A percentile compares a stretch with the other conserved stretches of the same genome.
phyloP scores from a whole-genome alignment of 2,797 vertebrate species.

The Todus mexicanus region DNA sequence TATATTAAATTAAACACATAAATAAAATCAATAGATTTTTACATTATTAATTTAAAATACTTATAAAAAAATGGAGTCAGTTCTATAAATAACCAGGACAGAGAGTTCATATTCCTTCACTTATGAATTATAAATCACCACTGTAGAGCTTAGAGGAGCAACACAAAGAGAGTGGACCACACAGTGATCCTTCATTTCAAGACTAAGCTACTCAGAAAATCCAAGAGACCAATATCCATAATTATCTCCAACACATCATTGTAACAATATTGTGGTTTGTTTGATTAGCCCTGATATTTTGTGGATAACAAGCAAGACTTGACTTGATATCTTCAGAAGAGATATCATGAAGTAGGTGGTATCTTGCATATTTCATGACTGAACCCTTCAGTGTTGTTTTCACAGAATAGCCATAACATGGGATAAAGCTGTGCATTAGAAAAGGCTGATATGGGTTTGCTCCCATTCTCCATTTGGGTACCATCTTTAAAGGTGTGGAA shows the following conservation, averaged over 20 bases:
- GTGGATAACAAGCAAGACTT: not conserved
- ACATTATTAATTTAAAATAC: slow-evolving; percentile 56
- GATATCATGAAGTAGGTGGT: not conserved
- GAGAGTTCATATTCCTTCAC: not conserved
- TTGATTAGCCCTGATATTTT: not conserved
- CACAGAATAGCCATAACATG: not conserved
- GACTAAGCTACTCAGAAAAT: not conserved
- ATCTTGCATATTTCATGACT: not conserved
- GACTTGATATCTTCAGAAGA: not conserved
- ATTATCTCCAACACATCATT: not conserved
- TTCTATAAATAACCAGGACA: slow-evolving; percentile 39
- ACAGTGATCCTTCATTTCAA: not conserved
- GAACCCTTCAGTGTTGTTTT: not conserved
- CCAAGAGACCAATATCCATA: not conserved
- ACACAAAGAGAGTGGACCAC: not conserved
- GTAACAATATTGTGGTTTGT: not conserved
- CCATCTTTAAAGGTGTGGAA: not conserved
- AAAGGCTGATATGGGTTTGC: not conserved
- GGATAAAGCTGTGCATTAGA: not conserved
- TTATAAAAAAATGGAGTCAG: slow-evolving; percentile 1
- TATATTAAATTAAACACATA: slow-evolving; percentile 45
- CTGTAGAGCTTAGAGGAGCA: not conserved
- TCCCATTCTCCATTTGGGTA: not conserved
- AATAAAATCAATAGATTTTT: slow-evolving; percentile 53
- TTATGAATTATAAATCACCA: slow-evolving; percentile 46